Evolutionary conservation across 1,140 invertebrate species (phyloP).

Genomic region (Drosophila athabasca): DNA sequence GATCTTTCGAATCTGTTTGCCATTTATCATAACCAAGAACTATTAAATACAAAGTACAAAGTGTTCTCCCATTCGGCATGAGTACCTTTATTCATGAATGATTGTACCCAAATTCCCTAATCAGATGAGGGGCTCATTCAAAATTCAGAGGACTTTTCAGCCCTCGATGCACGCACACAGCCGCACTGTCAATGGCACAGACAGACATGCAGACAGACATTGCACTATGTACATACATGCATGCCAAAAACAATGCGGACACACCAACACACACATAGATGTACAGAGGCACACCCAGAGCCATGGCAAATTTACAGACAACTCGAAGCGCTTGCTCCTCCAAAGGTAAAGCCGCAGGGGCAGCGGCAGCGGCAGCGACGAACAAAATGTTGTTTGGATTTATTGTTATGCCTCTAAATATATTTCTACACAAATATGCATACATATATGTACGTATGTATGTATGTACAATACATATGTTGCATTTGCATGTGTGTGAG

Average conservation of each 20-base stretch:
- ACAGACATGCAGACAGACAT: constrained; percentile 1
- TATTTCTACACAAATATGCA: constrained; percentile 7
- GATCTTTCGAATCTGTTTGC: background rate
- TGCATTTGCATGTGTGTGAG: background rate
- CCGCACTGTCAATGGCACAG: too few relatives aligned
- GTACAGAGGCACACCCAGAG: background rate
- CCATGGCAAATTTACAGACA: constrained; percentile 53
- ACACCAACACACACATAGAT: background rate
- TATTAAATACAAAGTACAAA: background rate
- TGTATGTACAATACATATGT: constrained; percentile 11
- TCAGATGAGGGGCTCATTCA: constrained; percentile 31
- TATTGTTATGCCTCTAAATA: constrained; percentile 54
- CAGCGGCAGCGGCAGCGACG: background rate
- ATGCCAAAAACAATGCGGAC: constrained; percentile 39
- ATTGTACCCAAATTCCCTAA: constrained; percentile 24
- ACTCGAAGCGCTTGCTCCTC: constrained; percentile 36
- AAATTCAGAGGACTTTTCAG: constrained; percentile 40
- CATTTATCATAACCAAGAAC: constrained; percentile 13
- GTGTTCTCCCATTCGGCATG: background rate
- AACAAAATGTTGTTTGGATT: constrained; percentile 64
- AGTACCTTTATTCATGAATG: constrained; percentile 1
- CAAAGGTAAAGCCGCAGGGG: constrained; percentile 36
- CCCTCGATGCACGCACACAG: constrained; percentile 14
- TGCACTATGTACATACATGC: background rate
- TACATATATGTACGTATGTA: constrained; percentile 10